These are phyloP conservation scores for Tortricodes alternella DNA, from an alignment of 2,888 invertebrate species.

Conservation along the genomic window DNA sequence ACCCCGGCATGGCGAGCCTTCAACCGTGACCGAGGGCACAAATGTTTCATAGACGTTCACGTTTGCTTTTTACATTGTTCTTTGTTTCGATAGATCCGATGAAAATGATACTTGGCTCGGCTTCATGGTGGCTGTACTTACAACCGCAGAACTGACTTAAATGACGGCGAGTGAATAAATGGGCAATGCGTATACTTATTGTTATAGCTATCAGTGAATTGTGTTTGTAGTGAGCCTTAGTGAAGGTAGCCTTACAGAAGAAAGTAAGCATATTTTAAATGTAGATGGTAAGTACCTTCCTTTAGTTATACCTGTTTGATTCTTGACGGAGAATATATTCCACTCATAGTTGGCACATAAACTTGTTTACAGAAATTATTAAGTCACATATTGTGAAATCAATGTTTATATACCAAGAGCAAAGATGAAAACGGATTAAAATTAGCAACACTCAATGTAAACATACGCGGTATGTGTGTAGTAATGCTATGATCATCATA, in stretches of 20 bases:
- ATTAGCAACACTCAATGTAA: no score
- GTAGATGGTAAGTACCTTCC: no score
- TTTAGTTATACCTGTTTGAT: no score
- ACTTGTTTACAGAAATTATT: no score
- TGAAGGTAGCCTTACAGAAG: not conserved
- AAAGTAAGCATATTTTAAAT: not conserved
- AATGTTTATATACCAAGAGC: no score
- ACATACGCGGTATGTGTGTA: no score
- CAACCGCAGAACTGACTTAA: conserved; percentile 30
- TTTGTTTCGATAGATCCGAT: conserved; percentile 50
- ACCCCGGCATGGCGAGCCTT: conserved; percentile 64
- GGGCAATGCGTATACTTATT: not conserved
- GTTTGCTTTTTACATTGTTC: conserved; percentile 62
- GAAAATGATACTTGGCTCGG: conserved; percentile 43
- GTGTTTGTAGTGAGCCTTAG: not conserved
- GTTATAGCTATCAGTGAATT: not conserved
- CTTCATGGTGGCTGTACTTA: conserved; percentile 34
- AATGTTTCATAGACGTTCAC: conserved; percentile 60
- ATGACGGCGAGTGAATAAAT: conserved; percentile 17
- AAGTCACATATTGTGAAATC: no score
- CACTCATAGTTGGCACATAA: no score
- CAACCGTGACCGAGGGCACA: conserved; percentile 75
- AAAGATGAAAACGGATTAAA: no score
- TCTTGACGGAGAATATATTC: no score
- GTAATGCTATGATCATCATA: no score